These are phyloP conservation scores for Plebejus anna DNA, from an alignment of 2,888 invertebrate genomes.

Conservation along the genomic window DNA sequence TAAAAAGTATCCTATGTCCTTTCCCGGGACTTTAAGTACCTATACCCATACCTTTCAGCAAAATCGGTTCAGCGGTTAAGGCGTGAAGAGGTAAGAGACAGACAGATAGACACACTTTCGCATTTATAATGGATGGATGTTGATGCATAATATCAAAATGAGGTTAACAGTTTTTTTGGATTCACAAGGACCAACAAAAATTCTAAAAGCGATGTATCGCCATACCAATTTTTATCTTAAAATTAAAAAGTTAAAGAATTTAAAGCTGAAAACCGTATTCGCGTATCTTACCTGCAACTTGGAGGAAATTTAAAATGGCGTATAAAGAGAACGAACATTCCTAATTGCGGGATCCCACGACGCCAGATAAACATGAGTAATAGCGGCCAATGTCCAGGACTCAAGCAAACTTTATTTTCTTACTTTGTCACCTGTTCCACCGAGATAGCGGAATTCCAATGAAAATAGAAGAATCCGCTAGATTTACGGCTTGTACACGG, in stretches of 20 bases:
- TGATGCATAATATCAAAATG: too few species aligned
- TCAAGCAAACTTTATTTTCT: conserved; percentile 63
- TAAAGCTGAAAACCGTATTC: conserved; percentile 2
- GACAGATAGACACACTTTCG: too few species aligned
- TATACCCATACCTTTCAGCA: too few species aligned
- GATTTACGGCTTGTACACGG: conserved; percentile 24
- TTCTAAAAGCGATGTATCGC: not conserved
- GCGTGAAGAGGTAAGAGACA: too few species aligned
- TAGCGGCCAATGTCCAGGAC: conserved; percentile 67
- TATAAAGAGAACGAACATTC: conserved; percentile 47
- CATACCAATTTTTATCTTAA: not conserved
- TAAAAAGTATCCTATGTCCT: too few species aligned
- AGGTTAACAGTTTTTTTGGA: too few species aligned
- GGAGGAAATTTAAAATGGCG: conserved; percentile 38
- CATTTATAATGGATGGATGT: too few species aligned
- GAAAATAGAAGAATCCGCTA: conserved; percentile 37
- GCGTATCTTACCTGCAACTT: conserved; percentile 9
- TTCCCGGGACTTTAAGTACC: too few species aligned
- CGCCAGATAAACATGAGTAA: conserved; percentile 75
- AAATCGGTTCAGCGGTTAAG: too few species aligned
- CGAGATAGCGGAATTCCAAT: conserved; percentile 54
- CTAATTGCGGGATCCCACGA: conserved; percentile 68
- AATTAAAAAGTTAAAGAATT: not conserved
- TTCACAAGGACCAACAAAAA: not conserved
- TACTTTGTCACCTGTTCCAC: conserved; percentile 67